Percentiles rank a stretch among this genome's conserved stretches.
Evolutionary conservation across 1,140 invertebrate species (phyloP).

Genomic region (Hypsibius dujardini): DNA sequence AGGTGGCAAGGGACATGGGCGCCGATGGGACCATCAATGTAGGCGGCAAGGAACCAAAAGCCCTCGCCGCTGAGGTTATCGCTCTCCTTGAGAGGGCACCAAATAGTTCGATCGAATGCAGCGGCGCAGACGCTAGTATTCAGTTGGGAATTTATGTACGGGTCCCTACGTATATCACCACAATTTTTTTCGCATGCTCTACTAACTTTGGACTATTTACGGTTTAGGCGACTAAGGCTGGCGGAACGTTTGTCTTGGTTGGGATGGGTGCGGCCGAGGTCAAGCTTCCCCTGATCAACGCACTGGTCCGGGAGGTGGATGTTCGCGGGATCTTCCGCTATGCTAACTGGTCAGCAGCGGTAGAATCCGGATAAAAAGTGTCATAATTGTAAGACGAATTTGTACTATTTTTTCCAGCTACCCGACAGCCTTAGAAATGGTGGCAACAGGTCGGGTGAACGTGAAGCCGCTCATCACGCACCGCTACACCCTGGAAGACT

Average conservation of each 20-base stretch:
- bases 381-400: too few relatives aligned
- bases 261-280: conserved; percentile 53
- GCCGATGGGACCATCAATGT: conserved; percentile 52
- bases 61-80: background rate
- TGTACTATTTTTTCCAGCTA: conserved; percentile 43
- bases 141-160: conserved; percentile 54
- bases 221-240: conserved; percentile 31
- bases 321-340: conserved; percentile 79
- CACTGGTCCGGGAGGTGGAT: conserved; percentile 63
- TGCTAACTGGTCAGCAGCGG: conserved; percentile 53
- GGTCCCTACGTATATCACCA: conserved; percentile 21
- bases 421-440: conserved; percentile 58
- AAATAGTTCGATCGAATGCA: conserved; percentile 55
- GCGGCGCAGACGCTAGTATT: conserved; percentile 59
- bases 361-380: too few relatives aligned
- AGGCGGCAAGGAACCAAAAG: conserved; percentile 31
- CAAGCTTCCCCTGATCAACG: conserved; percentile 54
- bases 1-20: conserved; percentile 61
- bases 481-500: conserved; percentile 64
- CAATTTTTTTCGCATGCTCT: background rate
- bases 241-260: conserved; percentile 63
- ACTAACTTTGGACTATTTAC: background rate
- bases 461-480: conserved; percentile 78
- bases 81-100: conserved; percentile 29
- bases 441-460: conserved; percentile 61